Conservation (phyloP, 2,888 invertebrate species). For the Tricholauxania praeusta region DNA sequence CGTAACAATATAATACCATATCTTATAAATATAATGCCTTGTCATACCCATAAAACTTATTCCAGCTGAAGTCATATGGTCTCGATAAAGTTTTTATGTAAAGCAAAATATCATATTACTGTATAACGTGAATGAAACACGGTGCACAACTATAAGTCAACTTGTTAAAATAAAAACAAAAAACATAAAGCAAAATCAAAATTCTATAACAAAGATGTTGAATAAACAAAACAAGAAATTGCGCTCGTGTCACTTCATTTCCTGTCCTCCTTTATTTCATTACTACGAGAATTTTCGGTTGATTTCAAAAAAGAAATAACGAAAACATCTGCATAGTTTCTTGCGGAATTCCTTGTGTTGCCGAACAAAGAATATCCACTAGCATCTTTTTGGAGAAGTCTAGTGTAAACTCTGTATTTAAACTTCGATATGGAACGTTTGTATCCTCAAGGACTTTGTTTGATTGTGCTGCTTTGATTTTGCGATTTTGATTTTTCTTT, state of each 20-base stretch:
- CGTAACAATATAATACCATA: too few species aligned
- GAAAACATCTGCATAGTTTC: slow-evolving; percentile 33
- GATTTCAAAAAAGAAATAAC: slow-evolving; percentile 36
- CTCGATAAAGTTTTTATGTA: slow-evolving; percentile 14
- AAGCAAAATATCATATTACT: neutral
- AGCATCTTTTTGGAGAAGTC: slow-evolving; percentile 2
- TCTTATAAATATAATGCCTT: too few species aligned
- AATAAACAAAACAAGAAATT: slow-evolving; percentile 50
- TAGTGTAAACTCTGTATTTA: neutral
- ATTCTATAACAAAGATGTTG: slow-evolving; percentile 37
- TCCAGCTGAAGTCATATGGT: neutral
- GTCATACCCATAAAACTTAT: neutral
- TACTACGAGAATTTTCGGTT: slow-evolving; percentile 33
- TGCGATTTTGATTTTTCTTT: neutral
- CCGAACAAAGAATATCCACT: slow-evolving; percentile 25
- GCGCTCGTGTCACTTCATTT: slow-evolving; percentile 63
- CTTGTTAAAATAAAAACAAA: neutral
- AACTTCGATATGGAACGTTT: neutral
- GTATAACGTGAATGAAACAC: neutral
- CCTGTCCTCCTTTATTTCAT: slow-evolving; percentile 48
- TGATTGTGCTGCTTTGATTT: slow-evolving; percentile 14
- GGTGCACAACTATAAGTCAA: neutral
- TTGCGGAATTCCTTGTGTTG: slow-evolving; percentile 27
- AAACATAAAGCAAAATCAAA: neutral
- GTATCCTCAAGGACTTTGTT: slow-evolving; percentile 19